Evolutionary conservation across 2,797 vertebrate species (phyloP).

Genomic region (Iguana delicatissima): DNA sequence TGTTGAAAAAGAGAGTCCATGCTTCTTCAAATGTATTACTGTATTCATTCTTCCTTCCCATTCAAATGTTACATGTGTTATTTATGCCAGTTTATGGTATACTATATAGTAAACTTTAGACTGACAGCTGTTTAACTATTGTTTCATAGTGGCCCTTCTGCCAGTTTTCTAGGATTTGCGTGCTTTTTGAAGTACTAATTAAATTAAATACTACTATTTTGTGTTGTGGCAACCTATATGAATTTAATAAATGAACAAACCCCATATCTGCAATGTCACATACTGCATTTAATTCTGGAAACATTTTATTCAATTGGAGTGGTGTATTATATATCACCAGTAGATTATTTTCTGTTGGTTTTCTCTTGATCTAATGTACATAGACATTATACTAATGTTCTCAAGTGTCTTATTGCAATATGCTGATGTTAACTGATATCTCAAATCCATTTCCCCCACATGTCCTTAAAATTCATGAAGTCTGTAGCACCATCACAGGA

Average conservation of each 20-base stretch:
- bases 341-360: neutral
- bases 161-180: neutral
- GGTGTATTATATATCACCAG: neutral
- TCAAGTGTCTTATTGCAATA: neutral
- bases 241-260: neutral
- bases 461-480: neutral
- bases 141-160: neutral
- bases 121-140: neutral
- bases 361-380: neutral
- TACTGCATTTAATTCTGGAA: neutral
- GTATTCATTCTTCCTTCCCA: neutral
- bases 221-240: neutral
- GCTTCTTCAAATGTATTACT: neutral
- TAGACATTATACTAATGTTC: neutral
- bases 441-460: neutral
- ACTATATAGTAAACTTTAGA: neutral
- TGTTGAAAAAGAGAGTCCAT: neutral
- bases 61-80: neutral
- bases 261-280: neutral
- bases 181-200: neutral
- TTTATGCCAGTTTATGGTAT: neutral
- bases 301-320: neutral
- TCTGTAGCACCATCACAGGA: neutral
- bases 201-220: neutral
- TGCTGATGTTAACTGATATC: neutral